Conservation (phyloP, 2,113 vertebrate genomes). For the Melanocharis versteri region DNA sequence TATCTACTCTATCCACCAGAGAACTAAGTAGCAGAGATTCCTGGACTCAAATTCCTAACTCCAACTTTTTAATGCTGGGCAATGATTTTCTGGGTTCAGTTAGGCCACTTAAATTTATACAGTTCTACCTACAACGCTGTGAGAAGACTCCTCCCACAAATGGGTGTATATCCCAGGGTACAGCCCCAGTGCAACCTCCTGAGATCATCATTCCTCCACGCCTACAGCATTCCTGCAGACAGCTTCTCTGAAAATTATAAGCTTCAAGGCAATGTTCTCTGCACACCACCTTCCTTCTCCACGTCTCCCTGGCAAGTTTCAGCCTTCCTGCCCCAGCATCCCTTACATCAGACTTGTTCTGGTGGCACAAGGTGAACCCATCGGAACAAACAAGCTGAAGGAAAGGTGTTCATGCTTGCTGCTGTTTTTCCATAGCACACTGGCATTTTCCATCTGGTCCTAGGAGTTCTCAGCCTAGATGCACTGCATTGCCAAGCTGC, state of each 20-base stretch:
- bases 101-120: not conserved
- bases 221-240: not conserved
- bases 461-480: not conserved
- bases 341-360: not conserved
- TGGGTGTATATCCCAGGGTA: not conserved
- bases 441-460: not conserved
- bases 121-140: not conserved
- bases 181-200: not conserved
- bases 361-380: not conserved
- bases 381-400: not conserved
- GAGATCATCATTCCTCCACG: not conserved
- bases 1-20: not conserved
- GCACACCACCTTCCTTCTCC: not conserved
- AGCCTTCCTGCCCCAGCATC: not conserved
- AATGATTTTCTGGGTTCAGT: not conserved
- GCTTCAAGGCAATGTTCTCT: not conserved
- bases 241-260: not conserved
- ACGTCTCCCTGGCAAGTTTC: not conserved
- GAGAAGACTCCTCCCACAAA: not conserved
- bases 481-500: fast-evolving
- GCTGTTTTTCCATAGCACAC: not conserved
- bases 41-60: not conserved
- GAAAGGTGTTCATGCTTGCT: not conserved
- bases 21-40: not conserved
- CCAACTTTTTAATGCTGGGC: not conserved